Percentiles rank a stretch among this genome's conserved stretches.
These are phyloP conservation scores for Neodon shergylaensis DNA, from an alignment of 2,113 vertebrate species.

Conservation along the genomic window DNA sequence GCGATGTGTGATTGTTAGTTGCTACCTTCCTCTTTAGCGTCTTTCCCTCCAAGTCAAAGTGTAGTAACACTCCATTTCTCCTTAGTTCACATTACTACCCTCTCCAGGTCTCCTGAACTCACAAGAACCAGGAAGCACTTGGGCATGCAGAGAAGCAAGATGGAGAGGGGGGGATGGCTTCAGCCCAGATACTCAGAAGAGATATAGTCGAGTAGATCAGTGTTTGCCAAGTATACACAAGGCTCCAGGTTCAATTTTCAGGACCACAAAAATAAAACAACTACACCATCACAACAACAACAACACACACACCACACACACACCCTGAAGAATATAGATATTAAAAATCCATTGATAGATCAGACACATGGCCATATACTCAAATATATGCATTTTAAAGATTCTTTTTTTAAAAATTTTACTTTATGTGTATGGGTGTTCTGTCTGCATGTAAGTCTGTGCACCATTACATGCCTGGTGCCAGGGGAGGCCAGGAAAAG, in stretches of 20 bases:
- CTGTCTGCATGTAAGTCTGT: neutral
- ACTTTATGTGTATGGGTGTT: neutral
- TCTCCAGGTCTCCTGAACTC: neutral
- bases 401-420: neutral
- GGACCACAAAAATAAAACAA: neutral
- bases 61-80: neutral
- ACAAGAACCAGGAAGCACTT: neutral
- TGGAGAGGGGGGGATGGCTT: neutral
- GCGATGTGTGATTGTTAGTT: neutral
- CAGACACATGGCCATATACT: neutral
- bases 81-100: rapidly evolving
- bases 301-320: neutral
- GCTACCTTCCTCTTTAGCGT: neutral
- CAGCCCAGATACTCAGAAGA: neutral
- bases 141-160: no score
- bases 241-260: neutral
- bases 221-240: neutral
- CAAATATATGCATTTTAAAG: neutral
- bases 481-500: neutral
- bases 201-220: neutral
- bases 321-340: neutral
- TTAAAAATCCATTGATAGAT: neutral
- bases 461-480: neutral
- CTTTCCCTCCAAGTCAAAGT: neutral
- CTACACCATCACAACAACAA: no score